phyloP scores from a whole-genome alignment of 2,113 vertebrate species.

The Leucosticte australis region DNA sequence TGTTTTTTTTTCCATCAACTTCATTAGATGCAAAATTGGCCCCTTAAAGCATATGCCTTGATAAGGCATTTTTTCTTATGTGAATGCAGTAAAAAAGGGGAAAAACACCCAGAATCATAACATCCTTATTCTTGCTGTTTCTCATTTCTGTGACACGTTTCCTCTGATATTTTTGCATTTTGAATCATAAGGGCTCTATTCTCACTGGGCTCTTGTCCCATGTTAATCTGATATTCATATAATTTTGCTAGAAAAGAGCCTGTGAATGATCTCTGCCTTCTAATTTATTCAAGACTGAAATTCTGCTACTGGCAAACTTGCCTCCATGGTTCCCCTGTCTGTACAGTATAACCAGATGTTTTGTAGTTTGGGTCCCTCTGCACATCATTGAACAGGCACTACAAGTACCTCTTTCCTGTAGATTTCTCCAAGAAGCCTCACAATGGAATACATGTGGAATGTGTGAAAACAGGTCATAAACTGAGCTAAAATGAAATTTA shows the following conservation, averaged over 20 bases:
- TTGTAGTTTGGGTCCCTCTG: conserved; percentile 56
- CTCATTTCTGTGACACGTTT: conserved; percentile 10
- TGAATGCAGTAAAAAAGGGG: background rate
- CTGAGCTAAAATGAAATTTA: conserved; percentile 17
- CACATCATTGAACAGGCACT: conserved; percentile 34
- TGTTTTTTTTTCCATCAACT: conserved; percentile 8
- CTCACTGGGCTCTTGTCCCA: conserved; percentile 49
- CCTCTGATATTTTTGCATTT: conserved; percentile 52
- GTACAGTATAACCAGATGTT: conserved; percentile 59
- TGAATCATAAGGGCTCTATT: conserved; percentile 57
- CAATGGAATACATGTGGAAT: conserved; percentile 12
- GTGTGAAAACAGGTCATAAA: conserved; percentile 41
- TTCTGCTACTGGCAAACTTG: conserved; percentile 63
- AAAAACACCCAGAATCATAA: background rate
- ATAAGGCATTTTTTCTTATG: conserved; percentile 12
- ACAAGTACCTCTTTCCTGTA: conserved; percentile 33
- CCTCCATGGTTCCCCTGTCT: conserved; percentile 35
- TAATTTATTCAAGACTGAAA: conserved; percentile 68
- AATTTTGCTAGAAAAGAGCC: conserved; percentile 49
- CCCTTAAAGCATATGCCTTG: conserved; percentile 4
- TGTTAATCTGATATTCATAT: conserved; percentile 57
- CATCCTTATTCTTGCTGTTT: conserved; percentile 12
- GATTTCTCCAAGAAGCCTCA: conserved; percentile 37
- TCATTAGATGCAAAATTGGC: conserved; percentile 37
- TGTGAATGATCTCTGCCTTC: conserved; percentile 44